A percentile compares a stretch with the other conserved stretches of the same genome.
phyloP scores from a whole-genome alignment of 2,113 vertebrate genomes.

The Hystrix cristata region DNA sequence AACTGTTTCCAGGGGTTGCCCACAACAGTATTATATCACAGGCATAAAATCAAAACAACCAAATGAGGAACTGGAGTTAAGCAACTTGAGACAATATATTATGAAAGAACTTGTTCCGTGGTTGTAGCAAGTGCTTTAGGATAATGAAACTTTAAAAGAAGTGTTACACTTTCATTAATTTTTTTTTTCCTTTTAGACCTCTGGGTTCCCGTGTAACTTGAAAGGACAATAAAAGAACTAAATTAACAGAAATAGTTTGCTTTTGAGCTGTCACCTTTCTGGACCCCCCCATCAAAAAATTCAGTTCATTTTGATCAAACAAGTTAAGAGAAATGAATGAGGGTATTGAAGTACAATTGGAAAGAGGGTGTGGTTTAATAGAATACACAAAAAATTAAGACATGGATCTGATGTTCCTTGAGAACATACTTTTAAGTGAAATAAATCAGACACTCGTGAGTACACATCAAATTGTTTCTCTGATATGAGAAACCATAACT shows the following conservation, averaged over 20 bases:
- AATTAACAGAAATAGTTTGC: constrained; percentile 37
- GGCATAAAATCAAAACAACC: constrained; percentile 16
- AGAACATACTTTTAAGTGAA: too few relatives aligned
- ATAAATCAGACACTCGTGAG: too few relatives aligned
- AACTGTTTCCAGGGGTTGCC: constrained; percentile 46
- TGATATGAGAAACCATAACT: too few relatives aligned
- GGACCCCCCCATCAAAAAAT: neutral
- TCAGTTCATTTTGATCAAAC: constrained; percentile 22
- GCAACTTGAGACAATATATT: constrained; percentile 30
- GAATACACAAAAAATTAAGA: neutral
- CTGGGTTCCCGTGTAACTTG: constrained; percentile 31
- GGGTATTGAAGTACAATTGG: neutral
- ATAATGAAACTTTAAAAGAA: constrained; percentile 41
- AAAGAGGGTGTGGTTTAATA: neutral
- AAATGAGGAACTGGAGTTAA: neutral
- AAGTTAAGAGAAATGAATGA: constrained; percentile 62
- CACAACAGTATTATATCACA: neutral
- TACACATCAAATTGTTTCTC: too few relatives aligned
- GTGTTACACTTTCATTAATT: neutral
- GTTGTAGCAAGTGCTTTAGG: constrained; percentile 40
- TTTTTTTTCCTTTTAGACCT: constrained; percentile 28
- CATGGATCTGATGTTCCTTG: neutral
- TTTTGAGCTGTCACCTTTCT: constrained; percentile 21
- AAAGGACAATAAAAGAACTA: constrained; percentile 54
- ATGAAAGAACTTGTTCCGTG: constrained; percentile 29